Base-by-base conservation (phyloP, 2,797 vertebrate genomes). In the Diceros bicornis region DNA sequence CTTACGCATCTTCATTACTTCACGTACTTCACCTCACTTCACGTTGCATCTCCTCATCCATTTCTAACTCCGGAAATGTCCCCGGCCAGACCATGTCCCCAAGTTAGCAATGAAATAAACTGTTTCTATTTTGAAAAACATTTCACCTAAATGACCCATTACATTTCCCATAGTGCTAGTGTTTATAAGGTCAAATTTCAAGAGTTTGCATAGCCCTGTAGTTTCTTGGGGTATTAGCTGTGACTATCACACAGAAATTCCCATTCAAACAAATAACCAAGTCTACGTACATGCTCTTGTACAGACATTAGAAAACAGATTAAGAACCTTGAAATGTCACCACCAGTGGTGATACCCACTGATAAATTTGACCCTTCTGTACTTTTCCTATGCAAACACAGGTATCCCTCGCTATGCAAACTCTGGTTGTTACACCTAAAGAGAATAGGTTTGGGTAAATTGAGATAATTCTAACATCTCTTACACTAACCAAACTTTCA, bases 301-400 rank as follows among this genome's bases (percentile, higher is more conserved):
- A 25, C 29, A 85, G 95, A 88, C 71, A 71, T 34, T 88, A 69
- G 23, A 59, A 85, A 90, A 75, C 32, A 79, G 29, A 79, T 87
- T 69, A 68, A 95, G 83, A 96, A 52, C 11, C 79, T 34, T 78
- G 57, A 93, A 81, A 29, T 89, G 62, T 91, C 61, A 89, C 21
- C 21, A 57, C 1, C 44, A 81, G 23, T 34, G 37, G 21, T 71
- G 57, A 72, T 23, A 94, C 86, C 21, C 34, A 44, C 16, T 71
- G 91, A 72, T 91, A 75, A 90, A 47, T 62, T 21, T 82, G 55
- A 69, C 17, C 21, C 20, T 78, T 96, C 27, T 72, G 44, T 2
- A 79, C 5, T 79, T 68, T 88, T 62, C 25, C 81, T 77, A 34
- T 44, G 47, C 50, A 92, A 89, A 90, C 6, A 69, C 20, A 81